Percentiles rank a stretch among this genome's conserved stretches.
Evolutionary conservation across 2,888 invertebrate species (phyloP).

Genomic region (Papilio gigon): DNA sequence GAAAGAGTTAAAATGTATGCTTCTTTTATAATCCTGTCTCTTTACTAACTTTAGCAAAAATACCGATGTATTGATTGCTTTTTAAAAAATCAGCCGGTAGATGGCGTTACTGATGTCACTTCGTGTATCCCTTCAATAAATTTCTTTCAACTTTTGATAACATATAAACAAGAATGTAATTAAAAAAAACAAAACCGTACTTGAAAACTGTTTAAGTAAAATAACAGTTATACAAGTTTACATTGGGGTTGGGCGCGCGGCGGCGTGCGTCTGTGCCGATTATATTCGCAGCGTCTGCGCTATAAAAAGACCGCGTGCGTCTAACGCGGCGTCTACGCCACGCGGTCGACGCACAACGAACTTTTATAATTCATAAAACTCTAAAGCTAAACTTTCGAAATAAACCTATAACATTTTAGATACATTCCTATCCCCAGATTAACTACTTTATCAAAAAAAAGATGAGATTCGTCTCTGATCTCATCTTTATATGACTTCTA

Average conservation of each 20-base stretch:
- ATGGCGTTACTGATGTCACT: no score
- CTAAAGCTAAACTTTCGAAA: conserved; percentile 2
- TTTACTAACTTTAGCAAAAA: no score
- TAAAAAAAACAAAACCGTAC: background rate
- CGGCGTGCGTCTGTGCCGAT: conserved; percentile 61
- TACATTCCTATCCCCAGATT: background rate
- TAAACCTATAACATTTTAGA: background rate
- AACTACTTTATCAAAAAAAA: no score
- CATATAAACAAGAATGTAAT: background rate
- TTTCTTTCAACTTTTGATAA: background rate
- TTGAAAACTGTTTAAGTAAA: conserved; percentile 32
- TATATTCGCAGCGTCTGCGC: conserved; percentile 63
- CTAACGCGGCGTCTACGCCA: conserved; percentile 65
- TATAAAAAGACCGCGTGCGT: conserved; percentile 72
- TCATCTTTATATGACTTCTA: no score
- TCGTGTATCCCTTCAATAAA: no score
- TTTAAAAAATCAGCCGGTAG: no score
- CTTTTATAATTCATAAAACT: conserved; percentile 33
- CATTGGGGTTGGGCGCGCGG: conserved; percentile 43
- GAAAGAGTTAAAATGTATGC: no score
- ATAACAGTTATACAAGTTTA: conserved; percentile 35
- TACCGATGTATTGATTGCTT: no score
- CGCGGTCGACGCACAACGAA: conserved; percentile 32
- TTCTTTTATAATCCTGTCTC: no score
- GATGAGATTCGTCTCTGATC: no score